These are phyloP conservation scores for Porites cylindrica DNA, from an alignment of 92 coral and sea anemone species.

Conservation along the genomic window DNA sequence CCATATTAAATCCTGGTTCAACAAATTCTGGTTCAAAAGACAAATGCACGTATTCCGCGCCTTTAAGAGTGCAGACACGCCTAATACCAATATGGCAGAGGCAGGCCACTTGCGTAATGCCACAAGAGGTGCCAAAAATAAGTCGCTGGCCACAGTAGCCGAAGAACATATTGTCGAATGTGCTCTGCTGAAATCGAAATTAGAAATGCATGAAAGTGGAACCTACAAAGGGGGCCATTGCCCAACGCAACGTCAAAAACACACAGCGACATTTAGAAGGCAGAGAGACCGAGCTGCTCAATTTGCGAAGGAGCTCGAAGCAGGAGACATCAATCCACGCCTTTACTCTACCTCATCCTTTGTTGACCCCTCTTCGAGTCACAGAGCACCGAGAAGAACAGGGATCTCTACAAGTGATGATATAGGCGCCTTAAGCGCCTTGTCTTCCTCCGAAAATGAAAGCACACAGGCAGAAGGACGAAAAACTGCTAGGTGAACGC, in stretches of 20 bases:
- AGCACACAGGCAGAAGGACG: not conserved
- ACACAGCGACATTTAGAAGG: constrained; percentile 50
- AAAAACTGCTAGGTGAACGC: constrained; percentile 8
- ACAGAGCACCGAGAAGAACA: constrained; percentile 37
- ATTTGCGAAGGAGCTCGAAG: constrained; percentile 52
- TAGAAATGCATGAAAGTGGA: constrained; percentile 56
- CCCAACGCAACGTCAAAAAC: constrained; percentile 44
- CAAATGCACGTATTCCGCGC: constrained; percentile 54
- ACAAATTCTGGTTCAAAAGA: constrained; percentile 59
- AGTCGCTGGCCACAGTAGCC: constrained; percentile 65
- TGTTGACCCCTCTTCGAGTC: constrained; percentile 50
- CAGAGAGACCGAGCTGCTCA: constrained; percentile 62
- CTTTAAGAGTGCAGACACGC: constrained; percentile 40
- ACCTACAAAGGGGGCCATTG: constrained; percentile 69
- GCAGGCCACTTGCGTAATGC: constrained; percentile 76
- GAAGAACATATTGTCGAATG: constrained; percentile 75
- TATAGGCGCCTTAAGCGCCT: too few relatives aligned
- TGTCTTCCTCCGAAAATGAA: too few relatives aligned
- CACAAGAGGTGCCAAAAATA: constrained; percentile 68
- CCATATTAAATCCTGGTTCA: constrained; percentile 59
- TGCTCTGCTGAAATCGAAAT: constrained; percentile 67
- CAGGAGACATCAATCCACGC: constrained; percentile 24
- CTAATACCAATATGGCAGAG: constrained; percentile 73
- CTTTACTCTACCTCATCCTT: constrained; percentile 56
- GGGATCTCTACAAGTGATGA: not conserved